Base-by-base conservation (phyloP, 1,140 invertebrate species). In the Meloidogyne floridensis region DNA sequence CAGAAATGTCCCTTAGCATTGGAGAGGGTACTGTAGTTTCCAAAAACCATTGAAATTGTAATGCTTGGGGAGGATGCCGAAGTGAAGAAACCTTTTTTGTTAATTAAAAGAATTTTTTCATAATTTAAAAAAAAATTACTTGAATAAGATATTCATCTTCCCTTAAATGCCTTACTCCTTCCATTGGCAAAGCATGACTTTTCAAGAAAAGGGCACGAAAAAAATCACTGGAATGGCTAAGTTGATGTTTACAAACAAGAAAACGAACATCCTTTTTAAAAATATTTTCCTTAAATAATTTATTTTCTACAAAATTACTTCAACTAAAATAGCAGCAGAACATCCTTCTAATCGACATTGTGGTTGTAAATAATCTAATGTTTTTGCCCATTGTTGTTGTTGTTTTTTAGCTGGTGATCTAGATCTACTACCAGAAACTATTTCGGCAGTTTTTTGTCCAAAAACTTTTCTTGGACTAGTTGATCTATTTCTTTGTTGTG, bases 21-120 rank as follows among this genome's bases (percentile, higher is more conserved):
- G 88, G 88, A 65, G 80, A 81, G 1, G 87, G 87, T n/a, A 89
- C 85, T 18, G 82, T 82, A 7, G 83, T 84, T 65, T 89, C 88
- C 4, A 89, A 70, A 75, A 89, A 89, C 88, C 88, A 89, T 71
- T 88, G 80, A 79, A 89, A 89, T 84, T 89, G 88, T 9, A 85
- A 82, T 20, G 77, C 72, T 65, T 87, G 86, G 3, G 89, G 84
- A 5, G 88, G 88, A 76, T 90, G 81, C 32, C 82, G 74, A 32
- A 90, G 65, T 9, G 81, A 82, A 51, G 87, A 88, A 11, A 89
- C 88, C n/a, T 79, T 59, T 32, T 11, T 20, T 78, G 32, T 47
- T 15, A 65, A 51, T 15, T 42, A 65, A 65, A 71, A 53, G 2
- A n/a, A 65, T 11, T 43, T 75, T 13, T 70, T 20, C 11, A 20